phyloP scores from a whole-genome alignment of 1,140 invertebrate genomes.

The Maconellicoccus hirsutus region DNA sequence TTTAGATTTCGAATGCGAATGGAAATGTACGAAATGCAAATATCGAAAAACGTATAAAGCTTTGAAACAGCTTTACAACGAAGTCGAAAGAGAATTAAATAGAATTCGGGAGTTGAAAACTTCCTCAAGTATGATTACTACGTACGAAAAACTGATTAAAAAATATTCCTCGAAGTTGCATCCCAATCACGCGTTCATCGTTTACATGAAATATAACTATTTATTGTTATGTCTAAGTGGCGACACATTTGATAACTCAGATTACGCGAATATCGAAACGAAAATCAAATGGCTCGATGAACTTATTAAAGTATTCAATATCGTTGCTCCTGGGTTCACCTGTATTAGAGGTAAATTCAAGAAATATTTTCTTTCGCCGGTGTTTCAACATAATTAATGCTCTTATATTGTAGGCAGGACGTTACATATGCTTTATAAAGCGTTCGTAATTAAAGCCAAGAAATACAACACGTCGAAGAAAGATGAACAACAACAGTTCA shows the following conservation, averaged over 20 bases:
- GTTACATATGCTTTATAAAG: background rate
- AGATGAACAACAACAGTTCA: background rate
- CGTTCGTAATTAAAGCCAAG: background rate
- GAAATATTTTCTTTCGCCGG: background rate
- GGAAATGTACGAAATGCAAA: constrained; percentile 61
- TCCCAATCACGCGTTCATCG: constrained; percentile 53
- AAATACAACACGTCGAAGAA: background rate
- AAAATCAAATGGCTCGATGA: constrained; percentile 59
- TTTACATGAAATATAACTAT: constrained; percentile 46
- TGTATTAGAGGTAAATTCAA: constrained; percentile 49
- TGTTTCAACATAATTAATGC: background rate
- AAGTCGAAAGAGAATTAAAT: constrained; percentile 48
- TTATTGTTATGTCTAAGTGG: constrained; percentile 28
- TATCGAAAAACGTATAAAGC: constrained; percentile 45
- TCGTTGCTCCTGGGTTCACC: constrained; percentile 61
- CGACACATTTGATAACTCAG: constrained; percentile 35
- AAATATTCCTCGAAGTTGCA: constrained; percentile 56
- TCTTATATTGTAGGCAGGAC: background rate
- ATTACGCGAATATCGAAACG: constrained; percentile 56
- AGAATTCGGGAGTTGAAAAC: constrained; percentile 38
- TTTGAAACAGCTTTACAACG: constrained; percentile 41
- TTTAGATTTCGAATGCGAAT: constrained; percentile 44
- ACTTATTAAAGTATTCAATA: constrained; percentile 51
- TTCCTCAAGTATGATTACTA: constrained; percentile 37
- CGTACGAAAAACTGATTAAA: constrained; percentile 46